These are phyloP conservation scores for Pseudorhombus dupliciocellatus DNA, from an alignment of 2,113 vertebrate genomes.

Conservation along the genomic window DNA sequence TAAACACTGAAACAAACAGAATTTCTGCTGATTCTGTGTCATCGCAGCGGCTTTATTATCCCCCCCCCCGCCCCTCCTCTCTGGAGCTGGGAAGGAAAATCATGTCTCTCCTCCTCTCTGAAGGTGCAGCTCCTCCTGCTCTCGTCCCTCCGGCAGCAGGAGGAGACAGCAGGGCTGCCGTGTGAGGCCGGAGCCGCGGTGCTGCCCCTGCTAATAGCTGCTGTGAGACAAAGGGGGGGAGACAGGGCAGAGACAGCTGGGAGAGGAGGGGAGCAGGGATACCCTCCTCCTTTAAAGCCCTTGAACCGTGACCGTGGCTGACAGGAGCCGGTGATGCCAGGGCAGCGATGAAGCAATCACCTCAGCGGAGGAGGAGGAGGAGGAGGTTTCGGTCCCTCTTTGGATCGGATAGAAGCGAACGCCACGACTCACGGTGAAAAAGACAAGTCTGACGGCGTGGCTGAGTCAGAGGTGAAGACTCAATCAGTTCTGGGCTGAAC, in stretches of 20 bases:
- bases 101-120: neutral
- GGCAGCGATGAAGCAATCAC: neutral
- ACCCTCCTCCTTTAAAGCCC: constrained; percentile 43
- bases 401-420: constrained; percentile 32
- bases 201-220: constrained; percentile 55
- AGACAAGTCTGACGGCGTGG: constrained; percentile 17
- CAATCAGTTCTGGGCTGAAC: neutral
- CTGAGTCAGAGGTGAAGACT: neutral
- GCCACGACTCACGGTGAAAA: constrained; percentile 4
- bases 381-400: constrained; percentile 12
- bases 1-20: neutral
- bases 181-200: constrained; percentile 49
- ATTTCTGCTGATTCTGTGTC: neutral
- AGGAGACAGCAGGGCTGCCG: constrained; percentile 53
- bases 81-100: neutral
- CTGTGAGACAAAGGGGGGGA: constrained; percentile 59
- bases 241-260: constrained; percentile 55
- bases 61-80: too few species aligned
- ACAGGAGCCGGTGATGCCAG: constrained; percentile 42
- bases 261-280: constrained; percentile 5
- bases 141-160: constrained; percentile 1
- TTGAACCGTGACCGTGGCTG: constrained; percentile 51
- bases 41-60: too few species aligned
- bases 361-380: neutral
- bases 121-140: neutral